phyloP scores from a whole-genome alignment of 2,888 invertebrate species.

The Cryptus armator region DNA sequence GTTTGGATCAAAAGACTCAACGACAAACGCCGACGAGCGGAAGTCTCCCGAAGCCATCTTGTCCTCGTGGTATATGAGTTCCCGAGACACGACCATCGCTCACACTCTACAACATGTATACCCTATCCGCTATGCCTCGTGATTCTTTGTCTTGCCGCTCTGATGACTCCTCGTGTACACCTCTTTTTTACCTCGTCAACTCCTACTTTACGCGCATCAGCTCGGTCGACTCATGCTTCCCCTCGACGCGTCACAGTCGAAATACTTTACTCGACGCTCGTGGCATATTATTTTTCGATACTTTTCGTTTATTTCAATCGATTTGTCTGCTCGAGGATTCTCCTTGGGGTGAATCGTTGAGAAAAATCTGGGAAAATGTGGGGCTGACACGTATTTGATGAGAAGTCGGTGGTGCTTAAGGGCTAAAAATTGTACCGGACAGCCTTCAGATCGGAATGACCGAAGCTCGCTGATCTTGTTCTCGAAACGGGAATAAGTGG shows the following conservation, averaged over 20 bases:
- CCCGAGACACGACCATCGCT: constrained; percentile 61
- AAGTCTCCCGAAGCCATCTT: constrained; percentile 74
- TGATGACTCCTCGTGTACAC: constrained; percentile 71
- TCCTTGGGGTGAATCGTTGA: background rate
- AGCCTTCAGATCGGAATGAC: constrained; percentile 50
- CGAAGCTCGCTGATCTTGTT: constrained; percentile 43
- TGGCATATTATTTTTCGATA: constrained; percentile 9
- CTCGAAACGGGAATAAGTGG: constrained; percentile 49
- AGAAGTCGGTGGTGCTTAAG: background rate
- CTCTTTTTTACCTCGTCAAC: constrained; percentile 67
- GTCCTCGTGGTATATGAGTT: constrained; percentile 53
- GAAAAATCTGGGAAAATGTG: background rate
- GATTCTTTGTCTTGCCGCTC: constrained; percentile 80
- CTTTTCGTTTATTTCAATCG: background rate
- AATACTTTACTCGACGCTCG: constrained; percentile 7
- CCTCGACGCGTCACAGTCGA: constrained; percentile 30
- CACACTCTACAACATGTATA: constrained; percentile 66
- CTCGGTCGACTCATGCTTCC: constrained; percentile 54
- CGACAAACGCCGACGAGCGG: constrained; percentile 68
- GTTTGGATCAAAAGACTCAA: constrained; percentile 49
- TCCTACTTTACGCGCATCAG: constrained; percentile 60
- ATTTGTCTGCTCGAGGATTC: background rate
- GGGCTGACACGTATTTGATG: background rate
- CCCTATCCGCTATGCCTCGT: constrained; percentile 66
- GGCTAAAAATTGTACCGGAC: constrained; percentile 37